phyloP scores from a whole-genome alignment of 2,888 invertebrate genomes.

The Caenorhabditis panamensis region DNA sequence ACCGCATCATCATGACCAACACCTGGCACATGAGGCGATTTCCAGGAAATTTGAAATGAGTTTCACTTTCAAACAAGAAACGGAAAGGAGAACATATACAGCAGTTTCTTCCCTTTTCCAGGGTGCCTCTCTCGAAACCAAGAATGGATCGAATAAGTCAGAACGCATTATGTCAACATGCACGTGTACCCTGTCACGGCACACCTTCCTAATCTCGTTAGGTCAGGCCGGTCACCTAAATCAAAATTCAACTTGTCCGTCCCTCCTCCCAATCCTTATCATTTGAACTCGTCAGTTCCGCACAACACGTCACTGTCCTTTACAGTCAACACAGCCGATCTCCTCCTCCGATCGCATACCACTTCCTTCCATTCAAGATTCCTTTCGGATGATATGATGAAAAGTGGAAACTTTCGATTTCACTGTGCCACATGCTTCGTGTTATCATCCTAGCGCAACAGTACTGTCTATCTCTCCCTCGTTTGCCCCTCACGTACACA shows the following conservation, averaged over 20 bases:
- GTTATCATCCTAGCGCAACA: slow-evolving; percentile 2
- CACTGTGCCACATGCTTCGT: background rate
- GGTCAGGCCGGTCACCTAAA: background rate
- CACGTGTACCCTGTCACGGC: background rate
- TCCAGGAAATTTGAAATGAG: slow-evolving; percentile 26
- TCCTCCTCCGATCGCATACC: background rate
- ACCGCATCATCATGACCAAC: slow-evolving; percentile 24
- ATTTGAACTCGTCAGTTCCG: background rate
- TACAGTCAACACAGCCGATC: background rate
- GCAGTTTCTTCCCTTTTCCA: too few relatives aligned
- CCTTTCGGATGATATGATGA: background rate
- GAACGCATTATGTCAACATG: too few relatives aligned
- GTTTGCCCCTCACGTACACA: slow-evolving; percentile 9
- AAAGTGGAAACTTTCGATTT: background rate
- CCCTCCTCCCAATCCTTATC: background rate
- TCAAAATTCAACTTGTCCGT: background rate
- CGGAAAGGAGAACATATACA: too few relatives aligned
- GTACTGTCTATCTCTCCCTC: slow-evolving; percentile 24
- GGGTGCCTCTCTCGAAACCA: too few relatives aligned
- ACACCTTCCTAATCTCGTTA: background rate
- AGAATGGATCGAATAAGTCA: too few relatives aligned
- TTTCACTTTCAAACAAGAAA: too few relatives aligned
- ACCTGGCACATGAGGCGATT: background rate
- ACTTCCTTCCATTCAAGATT: background rate
- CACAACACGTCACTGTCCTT: background rate